Evolutionary conservation across 2,113 vertebrate species (phyloP).

Genomic region (Myrmecobius fasciatus): DNA sequence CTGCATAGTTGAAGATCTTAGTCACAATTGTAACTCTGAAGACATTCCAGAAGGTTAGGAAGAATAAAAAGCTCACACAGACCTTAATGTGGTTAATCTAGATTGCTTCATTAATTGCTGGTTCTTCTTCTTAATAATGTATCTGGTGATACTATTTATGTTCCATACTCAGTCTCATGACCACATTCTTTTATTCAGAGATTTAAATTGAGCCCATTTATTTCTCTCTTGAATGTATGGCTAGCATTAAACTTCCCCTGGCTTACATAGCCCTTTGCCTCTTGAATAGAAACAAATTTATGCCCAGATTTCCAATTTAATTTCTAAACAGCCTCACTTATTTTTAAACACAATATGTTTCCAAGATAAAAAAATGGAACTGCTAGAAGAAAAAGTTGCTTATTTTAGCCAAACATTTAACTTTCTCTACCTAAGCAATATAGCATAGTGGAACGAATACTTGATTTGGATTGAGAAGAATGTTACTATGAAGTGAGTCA

Average conservation of each 20-base stretch:
- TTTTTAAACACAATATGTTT: conserved; percentile 54
- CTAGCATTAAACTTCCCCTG: conserved; percentile 54
- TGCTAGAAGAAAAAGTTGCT: conserved; percentile 39
- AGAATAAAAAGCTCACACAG: conserved; percentile 21
- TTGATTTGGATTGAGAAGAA: not conserved
- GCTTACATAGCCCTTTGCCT: conserved; percentile 49
- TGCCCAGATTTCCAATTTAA: conserved; percentile 40
- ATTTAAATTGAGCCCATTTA: conserved; percentile 64
- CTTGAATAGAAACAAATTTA: conserved; percentile 57
- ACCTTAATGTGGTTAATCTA: conserved; percentile 48
- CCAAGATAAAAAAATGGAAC: conserved; percentile 54
- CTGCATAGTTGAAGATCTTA: conserved; percentile 54
- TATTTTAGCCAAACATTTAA: not conserved
- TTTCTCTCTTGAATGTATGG: conserved; percentile 62
- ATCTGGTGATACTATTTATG: not conserved
- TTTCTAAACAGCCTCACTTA: conserved; percentile 63
- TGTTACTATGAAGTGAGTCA: not conserved
- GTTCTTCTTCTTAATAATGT: conserved; percentile 44
- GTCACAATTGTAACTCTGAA: conserved; percentile 49
- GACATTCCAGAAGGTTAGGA: conserved; percentile 43
- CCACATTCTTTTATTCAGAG: not conserved
- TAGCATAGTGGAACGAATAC: not conserved
- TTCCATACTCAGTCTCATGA: not conserved
- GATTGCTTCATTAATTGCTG: conserved; percentile 52
- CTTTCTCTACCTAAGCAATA: not conserved